Percentiles rank a stretch among this genome's conserved stretches.
Evolutionary conservation across 2,113 vertebrate genomes (phyloP).

Genomic region (Silurus asotus): DNA sequence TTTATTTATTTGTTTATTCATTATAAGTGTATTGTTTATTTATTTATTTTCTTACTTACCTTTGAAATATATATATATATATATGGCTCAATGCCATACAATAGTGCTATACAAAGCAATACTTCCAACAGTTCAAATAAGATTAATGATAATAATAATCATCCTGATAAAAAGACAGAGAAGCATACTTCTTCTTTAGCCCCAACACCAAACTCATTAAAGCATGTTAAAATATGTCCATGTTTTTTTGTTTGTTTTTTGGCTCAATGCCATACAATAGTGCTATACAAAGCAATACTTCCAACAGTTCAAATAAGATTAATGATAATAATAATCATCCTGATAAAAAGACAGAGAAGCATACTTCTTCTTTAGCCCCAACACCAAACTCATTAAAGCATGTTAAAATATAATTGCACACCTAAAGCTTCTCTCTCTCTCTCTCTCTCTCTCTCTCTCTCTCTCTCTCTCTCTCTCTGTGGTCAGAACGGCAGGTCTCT

Average conservation of each 20-base stretch:
- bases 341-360: background rate
- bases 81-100: background rate
- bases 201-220: conserved; percentile 57
- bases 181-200: background rate
- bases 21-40: too few species aligned
- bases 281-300: background rate
- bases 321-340: conserved; percentile 27
- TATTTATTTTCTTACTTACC: too few species aligned
- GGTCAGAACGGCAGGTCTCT: conserved; percentile 72
- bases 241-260: background rate
- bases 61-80: too few species aligned
- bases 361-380: background rate
- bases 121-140: background rate
- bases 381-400: conserved; percentile 60
- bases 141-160: conserved; percentile 28
- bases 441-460: conserved; percentile 39
- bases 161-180: background rate
- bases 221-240: conserved; percentile 61
- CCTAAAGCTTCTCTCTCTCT: conserved; percentile 61
- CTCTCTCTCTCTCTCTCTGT: conserved; percentile 24
- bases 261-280: background rate
- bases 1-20: too few species aligned
- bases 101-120: background rate
- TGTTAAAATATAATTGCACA: conserved; percentile 64
- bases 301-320: background rate